phyloP scores from a whole-genome alignment of 37 sponge, comb jelly and placozoan genomes.

The Halisarca cf. caerulea region DNA sequence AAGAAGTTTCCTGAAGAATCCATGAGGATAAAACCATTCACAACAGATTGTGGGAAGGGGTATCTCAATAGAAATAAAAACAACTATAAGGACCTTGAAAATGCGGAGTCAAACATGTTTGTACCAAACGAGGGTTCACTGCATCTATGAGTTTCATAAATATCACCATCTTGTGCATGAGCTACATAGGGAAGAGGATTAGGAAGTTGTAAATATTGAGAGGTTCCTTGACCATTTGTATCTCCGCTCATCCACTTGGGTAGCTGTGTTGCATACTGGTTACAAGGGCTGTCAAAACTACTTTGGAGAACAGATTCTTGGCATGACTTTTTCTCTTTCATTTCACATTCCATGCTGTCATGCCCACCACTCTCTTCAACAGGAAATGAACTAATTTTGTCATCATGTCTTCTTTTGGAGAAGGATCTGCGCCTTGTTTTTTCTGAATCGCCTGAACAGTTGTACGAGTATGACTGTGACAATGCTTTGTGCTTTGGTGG shows the following conservation, averaged over 20 bases:
- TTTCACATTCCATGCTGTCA: conserved; percentile 20
- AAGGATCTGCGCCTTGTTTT: conserved; percentile 11
- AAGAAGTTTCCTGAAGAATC: background rate
- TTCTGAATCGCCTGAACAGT: background rate
- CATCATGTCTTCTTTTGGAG: background rate
- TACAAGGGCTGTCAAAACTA: background rate
- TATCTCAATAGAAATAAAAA: background rate
- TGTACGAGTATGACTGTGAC: background rate
- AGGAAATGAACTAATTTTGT: background rate
- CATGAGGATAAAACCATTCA: conserved; percentile 17
- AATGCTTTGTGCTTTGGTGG: conserved; percentile 3
- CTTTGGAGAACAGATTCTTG: background rate
- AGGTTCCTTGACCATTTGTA: background rate
- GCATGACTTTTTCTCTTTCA: conserved; percentile 17
- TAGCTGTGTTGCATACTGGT: background rate
- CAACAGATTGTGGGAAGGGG: conserved; percentile 12
- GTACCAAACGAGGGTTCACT: conserved; percentile 16
- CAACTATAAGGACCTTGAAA: conserved; percentile 11
- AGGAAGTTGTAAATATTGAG: background rate
- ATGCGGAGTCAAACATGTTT: background rate
- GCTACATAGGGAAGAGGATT: too few species aligned
- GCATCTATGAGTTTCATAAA: background rate
- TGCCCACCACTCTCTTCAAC: background rate
- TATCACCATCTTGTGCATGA: background rate
- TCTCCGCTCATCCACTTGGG: background rate